phyloP scores from a whole-genome alignment of 2,797 vertebrate species.

The Alfaro cultratus region DNA sequence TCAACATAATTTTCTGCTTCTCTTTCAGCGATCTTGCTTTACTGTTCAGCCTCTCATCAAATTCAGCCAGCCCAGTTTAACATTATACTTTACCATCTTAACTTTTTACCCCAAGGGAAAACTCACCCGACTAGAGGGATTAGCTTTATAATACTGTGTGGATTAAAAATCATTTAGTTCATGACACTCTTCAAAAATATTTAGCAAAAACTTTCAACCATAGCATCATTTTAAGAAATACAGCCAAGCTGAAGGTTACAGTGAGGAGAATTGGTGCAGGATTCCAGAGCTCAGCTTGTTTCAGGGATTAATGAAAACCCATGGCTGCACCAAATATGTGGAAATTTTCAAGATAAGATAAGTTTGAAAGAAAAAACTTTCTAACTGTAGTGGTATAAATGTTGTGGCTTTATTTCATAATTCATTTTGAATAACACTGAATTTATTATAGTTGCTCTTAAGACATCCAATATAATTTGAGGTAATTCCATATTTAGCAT shows the following conservation, averaged over 20 bases:
- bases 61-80: not conserved
- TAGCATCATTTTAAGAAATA: not conserved
- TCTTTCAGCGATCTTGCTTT: slow-evolving; percentile 25
- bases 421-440: slow-evolving; percentile 1
- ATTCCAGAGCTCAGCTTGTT: not conserved
- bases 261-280: not conserved
- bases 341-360: not conserved
- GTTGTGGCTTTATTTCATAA: not conserved
- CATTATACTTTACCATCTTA: not conserved
- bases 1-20: slow-evolving; percentile 43
- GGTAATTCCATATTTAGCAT: slow-evolving; percentile 6
- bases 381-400: not conserved
- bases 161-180: too few species aligned
- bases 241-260: not conserved
- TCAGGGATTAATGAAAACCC: not conserved
- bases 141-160: not conserved
- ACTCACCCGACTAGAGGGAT: not conserved
- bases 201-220: not conserved
- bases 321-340: not conserved
- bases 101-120: not conserved
- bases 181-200: too few species aligned
- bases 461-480: not conserved
- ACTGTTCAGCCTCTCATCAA: slow-evolving; percentile 12
- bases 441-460: not conserved
- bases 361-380: not conserved